These are phyloP conservation scores for Varanus komodoensis DNA, from an alignment of 2,113 vertebrate genomes.

Conservation along the genomic window DNA sequence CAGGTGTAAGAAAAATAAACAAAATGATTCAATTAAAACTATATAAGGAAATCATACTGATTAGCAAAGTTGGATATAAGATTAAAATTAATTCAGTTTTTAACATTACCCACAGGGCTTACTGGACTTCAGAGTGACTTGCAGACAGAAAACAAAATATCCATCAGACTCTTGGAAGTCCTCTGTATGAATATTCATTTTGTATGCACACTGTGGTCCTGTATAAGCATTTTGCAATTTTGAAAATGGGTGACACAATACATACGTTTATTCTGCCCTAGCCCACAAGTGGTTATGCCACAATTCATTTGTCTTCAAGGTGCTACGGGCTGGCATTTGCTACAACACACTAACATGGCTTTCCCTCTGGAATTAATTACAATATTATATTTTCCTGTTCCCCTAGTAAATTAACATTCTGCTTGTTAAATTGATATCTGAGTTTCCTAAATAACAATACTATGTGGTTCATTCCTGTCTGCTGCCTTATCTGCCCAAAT, in stretches of 20 bases:
- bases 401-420: constrained; percentile 47
- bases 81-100: background rate
- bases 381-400: constrained; percentile 25
- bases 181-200: background rate
- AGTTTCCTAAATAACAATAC: constrained; percentile 31
- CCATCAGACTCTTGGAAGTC: background rate
- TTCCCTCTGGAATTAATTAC: background rate
- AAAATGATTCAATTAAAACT: background rate
- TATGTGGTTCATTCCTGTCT: constrained; percentile 23
- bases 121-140: background rate
- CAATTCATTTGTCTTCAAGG: background rate
- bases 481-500: constrained; percentile 30
- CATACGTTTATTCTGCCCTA: background rate
- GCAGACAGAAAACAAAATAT: background rate
- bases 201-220: background rate
- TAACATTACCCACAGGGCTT: too few relatives aligned
- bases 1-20: background rate
- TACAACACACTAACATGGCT: background rate
- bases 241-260: background rate
- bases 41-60: background rate
- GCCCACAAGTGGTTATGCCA: background rate
- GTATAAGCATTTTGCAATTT: background rate
- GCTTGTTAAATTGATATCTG: constrained; percentile 47
- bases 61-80: background rate
- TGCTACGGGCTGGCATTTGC: background rate